Evolutionary conservation across 2,888 invertebrate species (phyloP), one percentile per base, ranked within the genome.

Genomic region (Nasonovia ribisnigri): DNA sequence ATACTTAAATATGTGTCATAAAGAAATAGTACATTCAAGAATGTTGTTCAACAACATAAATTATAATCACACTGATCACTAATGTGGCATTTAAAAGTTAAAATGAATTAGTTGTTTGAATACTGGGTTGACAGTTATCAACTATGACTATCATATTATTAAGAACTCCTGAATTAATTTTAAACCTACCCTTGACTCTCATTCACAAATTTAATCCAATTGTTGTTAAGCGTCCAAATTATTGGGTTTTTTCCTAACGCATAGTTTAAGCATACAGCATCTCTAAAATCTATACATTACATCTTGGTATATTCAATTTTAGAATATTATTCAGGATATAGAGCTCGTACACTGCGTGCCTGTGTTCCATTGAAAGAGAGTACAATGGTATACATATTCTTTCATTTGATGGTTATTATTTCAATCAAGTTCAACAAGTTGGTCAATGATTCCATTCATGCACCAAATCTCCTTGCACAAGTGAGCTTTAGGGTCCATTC

Each of bases 251-350:
- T 77, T 20, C 16, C 16, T 16, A 36, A 77, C 48, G 1, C 48
- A 11, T 48, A 8, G 20, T 36, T 6, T 20, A 16, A 8, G 2
- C 6, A 0, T 1, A 36, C 36, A 8, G 2, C 6, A 0, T 1
- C 16, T n/a, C 16, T 36, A 16, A 67, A 67, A 13, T 13, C 13
- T n/a, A 16, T 1, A 67, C 36, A 57, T 57, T 57, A 6, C 26
- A 26, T 8, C 26, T 26, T 8, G 26, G 57, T 57, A 26, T 0
- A 57, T 57, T 57, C 8, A 57, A 57, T 3, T 26, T 6, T 77
- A 77, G 36, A 77, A 36, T 77, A 77, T 36, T 77, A 16, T 77
- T 42, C 36, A 77, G 5, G 16, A 16, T 67, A 36, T 36, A 13
- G 36, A 0, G 77, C 20, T 36, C 6, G 16, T 36, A 20, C 20